Evolutionary conservation across 2,797 vertebrate genomes (phyloP), one percentile per base, ranked within the genome.

Genomic region (Typhlichthys eigenmanni): DNA sequence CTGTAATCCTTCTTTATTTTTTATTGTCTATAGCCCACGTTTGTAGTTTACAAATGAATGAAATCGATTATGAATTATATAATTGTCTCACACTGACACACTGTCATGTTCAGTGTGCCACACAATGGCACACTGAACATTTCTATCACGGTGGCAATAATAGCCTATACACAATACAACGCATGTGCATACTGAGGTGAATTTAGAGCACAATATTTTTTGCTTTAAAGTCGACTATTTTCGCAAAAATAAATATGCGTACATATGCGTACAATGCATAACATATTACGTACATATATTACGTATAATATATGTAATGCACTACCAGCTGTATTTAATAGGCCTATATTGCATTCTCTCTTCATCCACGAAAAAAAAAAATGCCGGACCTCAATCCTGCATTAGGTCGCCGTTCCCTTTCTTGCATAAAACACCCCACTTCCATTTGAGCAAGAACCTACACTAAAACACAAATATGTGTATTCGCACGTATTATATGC

Each of bases 161-260:
- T 38, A 9, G 6, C 6, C 9, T 38, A 9, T 38, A 38, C 38
- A 38, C 6, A 38, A 38, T 38, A 38, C 38, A 38, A 38, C 38
- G 38, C 38, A 38, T 7, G 38, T 38, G 6, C 38, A 5, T 38
- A 38, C 9, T 1, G 38, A 38, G 6, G 38, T 38, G 38, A 38
- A 6, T 8, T 38, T 38, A 32, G 70, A 80, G 76, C 66, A 58
- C 65, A 71, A 72, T 81, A 71, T 75, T 85, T 71, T 64, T 62
- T 71, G 69, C 74, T 81, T 75, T 83, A 87, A 86, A 81, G 87
- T 87, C 24, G 82, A 87, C 68, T 68, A 43, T 78, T 76, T 70
- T 60, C 58, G 68, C 74, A 73, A 82, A 71, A 64, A 65, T 24
- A 59, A 29, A 38, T 55, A 54, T 66, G 63, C 43, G 65, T 68